Evolutionary conservation across 2,888 invertebrate species (phyloP), one percentile per base, ranked within the genome.

Genomic region (Eueremaeus valkanovi): DNA sequence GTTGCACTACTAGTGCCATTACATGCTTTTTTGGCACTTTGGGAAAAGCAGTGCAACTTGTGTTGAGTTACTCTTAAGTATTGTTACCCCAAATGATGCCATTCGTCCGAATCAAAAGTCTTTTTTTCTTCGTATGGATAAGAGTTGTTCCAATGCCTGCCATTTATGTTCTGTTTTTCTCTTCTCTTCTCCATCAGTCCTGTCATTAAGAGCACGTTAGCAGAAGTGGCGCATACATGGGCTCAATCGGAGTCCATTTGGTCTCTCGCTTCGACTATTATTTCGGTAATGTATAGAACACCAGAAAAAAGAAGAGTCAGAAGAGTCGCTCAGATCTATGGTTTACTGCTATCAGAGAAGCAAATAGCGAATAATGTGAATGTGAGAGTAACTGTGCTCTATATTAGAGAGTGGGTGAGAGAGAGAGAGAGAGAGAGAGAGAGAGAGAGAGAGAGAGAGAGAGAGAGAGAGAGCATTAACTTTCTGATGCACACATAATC

Each of bases 121-220:
- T n/a, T 63, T 61, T n/a, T n/a, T n/a, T n/a, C n/a, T n/a, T n/a
- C n/a, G n/a, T 63, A 8, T 16, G 31, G 24, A 27, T 27, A 5
- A 33, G 18, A 33, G 16, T 63, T 63, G 33, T 63, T 36, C 21
- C 63, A 29, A 33, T 13, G 31, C 16, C 31, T 63, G 33, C 5
- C 63, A 63, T 63, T 63, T 63, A 33, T 63, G 63, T 31, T 36
- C 29, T 16, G 16, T 63, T 63, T 33, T 33, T 33, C 31, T 27
- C 21, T 63, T 21, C 1, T 27, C 27, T 63, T 33, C n/a, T n/a
- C 31, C 63, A 63, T 63, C 33, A 63, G 33, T 63, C 63, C 63
- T 63, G 63, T 63, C 63, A 63, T 63, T 63, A 63, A 63, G 63
- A 33, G 63, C 31, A 29, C 63, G 63, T 63, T 63, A 63, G 63